Evolutionary conservation across 2,113 vertebrate species (phyloP), one percentile per base, ranked within the genome.

Genomic region (Nipponia nippon): DNA sequence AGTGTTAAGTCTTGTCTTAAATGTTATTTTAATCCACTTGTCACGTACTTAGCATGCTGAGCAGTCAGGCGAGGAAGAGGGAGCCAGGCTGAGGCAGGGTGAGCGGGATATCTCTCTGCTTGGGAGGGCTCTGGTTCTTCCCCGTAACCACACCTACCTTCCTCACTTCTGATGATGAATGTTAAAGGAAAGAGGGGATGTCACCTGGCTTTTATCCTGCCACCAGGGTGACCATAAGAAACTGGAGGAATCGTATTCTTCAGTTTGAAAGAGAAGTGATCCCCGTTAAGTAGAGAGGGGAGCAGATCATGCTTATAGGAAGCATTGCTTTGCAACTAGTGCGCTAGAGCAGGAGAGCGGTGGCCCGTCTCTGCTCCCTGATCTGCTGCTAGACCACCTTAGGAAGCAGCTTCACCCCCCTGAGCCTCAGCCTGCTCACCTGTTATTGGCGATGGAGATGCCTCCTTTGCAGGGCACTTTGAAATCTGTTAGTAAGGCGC

Each of bases 21-120:
- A 92, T 55, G 76, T 80, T 90, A 52, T 90, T 97, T 93, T 89
- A 81, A 86, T 88, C 67, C 63, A 70, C 38, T 83, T 75, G 53
- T 62, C 79, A 83, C 7, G 9, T 62, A 65, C n/a, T 65, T 90
- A 56, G n/a, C 50, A 38, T 56, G 38, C 46, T 67, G 55, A 92
- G 63, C 71, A 86, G 63, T 55, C 20, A 65, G 58, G 36, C 3
- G 16, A 83, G 76, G 59, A 76, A 53, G 0, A 32, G 30, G 46
- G 53, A 92, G 75, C 49, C 36, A 27, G 13, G 22, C 18, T 61
- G 59, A 9, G 1, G 7, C 26, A 70, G 66, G 23, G 22, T 80
- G 14, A 65, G 27, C 0, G 1, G 67, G 52, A 14, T 87, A 8
- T 14, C 30, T 83, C 11, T 65, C 56, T 87, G 30, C 46, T n/a